phyloP scores from a whole-genome alignment of 2,888 invertebrate genomes.

The Carterocephalus palaemon region DNA sequence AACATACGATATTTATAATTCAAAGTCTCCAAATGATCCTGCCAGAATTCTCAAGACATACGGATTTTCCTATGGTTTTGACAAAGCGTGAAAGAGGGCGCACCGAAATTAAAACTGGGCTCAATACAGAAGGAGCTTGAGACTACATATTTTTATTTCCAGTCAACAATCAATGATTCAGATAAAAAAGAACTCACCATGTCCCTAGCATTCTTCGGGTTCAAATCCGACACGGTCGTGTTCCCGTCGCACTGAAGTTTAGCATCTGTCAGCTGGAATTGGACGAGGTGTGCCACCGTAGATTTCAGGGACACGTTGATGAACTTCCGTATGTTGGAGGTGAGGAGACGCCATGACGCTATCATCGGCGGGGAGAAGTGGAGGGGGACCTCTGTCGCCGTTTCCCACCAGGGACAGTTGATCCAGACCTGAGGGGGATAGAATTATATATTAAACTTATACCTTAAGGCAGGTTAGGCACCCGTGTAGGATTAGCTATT shows the following conservation, averaged over 20 bases:
- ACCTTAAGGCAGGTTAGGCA: too few species aligned
- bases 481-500: too few species aligned
- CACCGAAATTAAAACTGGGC: too few species aligned
- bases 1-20: too few species aligned
- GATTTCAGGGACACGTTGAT: slow-evolving; percentile 87
- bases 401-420: slow-evolving; percentile 87
- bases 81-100: too few species aligned
- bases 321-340: slow-evolving; percentile 91
- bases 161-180: too few species aligned
- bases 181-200: slow-evolving; percentile 63
- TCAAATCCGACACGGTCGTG: slow-evolving; percentile 82
- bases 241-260: slow-evolving; percentile 79
- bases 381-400: slow-evolving; percentile 85
- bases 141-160: too few species aligned
- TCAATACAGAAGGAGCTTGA: too few species aligned
- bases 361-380: slow-evolving; percentile 91
- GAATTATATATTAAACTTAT: too few species aligned
- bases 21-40: too few species aligned
- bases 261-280: slow-evolving; percentile 69
- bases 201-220: slow-evolving; percentile 79
- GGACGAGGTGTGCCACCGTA: slow-evolving; percentile 78
- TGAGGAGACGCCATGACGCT: slow-evolving; percentile 89
- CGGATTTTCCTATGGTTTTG: too few species aligned
- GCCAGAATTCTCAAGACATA: too few species aligned
- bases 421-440: slow-evolving; percentile 79